phyloP scores from a whole-genome alignment of 2,113 vertebrate genomes.

The Psilopogon haemacephalus region DNA sequence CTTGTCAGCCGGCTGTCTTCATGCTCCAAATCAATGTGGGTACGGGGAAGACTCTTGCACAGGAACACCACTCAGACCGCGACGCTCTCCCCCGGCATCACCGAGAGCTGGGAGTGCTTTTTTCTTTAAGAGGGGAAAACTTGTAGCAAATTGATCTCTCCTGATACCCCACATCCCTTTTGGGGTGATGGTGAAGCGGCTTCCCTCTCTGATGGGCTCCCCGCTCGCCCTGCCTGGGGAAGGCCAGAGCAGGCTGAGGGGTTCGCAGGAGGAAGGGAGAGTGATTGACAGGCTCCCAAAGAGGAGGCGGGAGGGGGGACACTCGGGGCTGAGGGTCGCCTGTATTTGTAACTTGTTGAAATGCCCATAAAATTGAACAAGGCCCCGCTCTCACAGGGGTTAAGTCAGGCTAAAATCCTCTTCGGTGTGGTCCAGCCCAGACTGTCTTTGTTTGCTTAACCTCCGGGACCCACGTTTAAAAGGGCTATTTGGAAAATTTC shows the following conservation, averaged over 20 bases:
- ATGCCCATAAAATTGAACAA: conserved; percentile 87
- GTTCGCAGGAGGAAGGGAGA: neutral
- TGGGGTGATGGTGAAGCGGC: neutral
- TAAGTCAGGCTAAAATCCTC: conserved; percentile 83
- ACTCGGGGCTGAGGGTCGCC: conserved; percentile 51
- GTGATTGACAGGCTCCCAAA: conserved; percentile 63
- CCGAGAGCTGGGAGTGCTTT: no score
- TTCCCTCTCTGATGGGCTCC: neutral
- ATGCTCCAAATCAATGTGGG: neutral
- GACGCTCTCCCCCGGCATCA: neutral
- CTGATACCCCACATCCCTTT: neutral
- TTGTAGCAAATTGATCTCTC: neutral
- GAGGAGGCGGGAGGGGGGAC: conserved; percentile 10
- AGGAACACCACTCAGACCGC: rapidly evolving
- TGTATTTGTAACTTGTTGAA: conserved; percentile 80
- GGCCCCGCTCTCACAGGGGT: conserved; percentile 82
- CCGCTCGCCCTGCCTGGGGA: neutral
- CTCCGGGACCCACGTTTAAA: conserved; percentile 87
- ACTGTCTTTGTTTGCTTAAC: conserved; percentile 94
- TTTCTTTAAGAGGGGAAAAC: neutral
- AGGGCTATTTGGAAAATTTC: conserved; percentile 83
- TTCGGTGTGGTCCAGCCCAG: conserved; percentile 91
- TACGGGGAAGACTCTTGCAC: neutral
- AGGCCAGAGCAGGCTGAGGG: neutral
- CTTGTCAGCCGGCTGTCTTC: neutral